phyloP scores from a whole-genome alignment of 2,888 invertebrate species.

The Clepsis dumicolana region DNA sequence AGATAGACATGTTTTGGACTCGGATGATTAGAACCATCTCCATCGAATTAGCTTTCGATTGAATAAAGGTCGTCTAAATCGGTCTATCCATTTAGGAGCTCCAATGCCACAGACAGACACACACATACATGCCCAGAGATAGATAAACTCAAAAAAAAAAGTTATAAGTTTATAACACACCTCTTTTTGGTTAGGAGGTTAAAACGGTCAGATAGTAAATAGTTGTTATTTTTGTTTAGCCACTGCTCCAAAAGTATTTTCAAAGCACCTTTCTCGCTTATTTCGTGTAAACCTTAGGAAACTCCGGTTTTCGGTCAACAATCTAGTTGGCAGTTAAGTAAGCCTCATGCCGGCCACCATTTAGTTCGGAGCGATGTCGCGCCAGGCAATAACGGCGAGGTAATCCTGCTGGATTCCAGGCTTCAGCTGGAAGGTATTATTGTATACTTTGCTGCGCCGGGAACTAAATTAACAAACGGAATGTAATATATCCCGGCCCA shows the following conservation, averaged over 20 bases:
- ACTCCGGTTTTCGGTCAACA: conserved; percentile 26
- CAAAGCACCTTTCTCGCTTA: background rate
- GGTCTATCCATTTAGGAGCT: no score
- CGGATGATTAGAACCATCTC: no score
- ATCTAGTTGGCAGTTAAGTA: conserved; percentile 59
- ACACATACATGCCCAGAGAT: no score
- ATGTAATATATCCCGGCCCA: conserved; percentile 66
- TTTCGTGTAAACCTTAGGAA: background rate
- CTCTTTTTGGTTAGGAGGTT: no score
- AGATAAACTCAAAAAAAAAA: no score
- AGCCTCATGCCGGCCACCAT: conserved; percentile 56
- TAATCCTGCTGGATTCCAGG: conserved; percentile 67
- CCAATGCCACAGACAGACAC: no score
- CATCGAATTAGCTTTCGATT: no score
- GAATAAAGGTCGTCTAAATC: no score
- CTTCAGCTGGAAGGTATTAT: conserved; percentile 57
- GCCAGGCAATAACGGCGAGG: conserved; percentile 67
- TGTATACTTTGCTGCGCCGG: conserved; percentile 57
- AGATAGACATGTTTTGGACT: no score
- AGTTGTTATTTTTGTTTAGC: no score
- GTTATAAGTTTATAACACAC: no score
- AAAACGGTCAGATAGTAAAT: no score
- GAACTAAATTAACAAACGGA: conserved; percentile 71
- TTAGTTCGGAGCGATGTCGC: conserved; percentile 49
- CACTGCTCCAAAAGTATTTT: background rate